phyloP scores from a whole-genome alignment of 53 echinoderm and acorn worm species.

The Glandiceps talaboti region DNA sequence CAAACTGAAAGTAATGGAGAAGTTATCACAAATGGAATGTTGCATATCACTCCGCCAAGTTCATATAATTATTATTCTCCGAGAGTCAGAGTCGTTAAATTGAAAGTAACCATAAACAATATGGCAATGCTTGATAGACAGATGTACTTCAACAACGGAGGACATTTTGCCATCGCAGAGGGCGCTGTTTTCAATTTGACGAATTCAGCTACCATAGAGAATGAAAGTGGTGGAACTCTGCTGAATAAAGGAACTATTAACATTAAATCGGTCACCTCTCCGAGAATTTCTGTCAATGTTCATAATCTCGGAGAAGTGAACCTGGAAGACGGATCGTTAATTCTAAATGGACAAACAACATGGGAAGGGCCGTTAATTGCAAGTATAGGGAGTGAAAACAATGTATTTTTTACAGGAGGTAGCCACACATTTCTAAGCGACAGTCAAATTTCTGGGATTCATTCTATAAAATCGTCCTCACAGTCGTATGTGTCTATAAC shows the following conservation, averaged over 20 bases:
- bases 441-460: background rate
- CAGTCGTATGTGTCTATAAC: background rate
- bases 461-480: background rate
- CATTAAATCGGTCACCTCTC: background rate
- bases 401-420: background rate
- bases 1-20: background rate
- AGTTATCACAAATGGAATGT: background rate
- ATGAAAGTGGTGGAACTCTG: background rate
- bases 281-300: background rate
- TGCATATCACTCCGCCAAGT: background rate
- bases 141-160: background rate
- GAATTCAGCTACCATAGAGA: background rate
- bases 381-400: background rate
- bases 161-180: background rate
- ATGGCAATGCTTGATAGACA: background rate
- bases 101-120: background rate
- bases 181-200: background rate
- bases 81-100: background rate
- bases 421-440: background rate
- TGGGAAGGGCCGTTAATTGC: background rate
- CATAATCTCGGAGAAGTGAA: background rate
- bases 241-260: background rate
- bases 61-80: background rate
- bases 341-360: background rate
- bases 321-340: background rate